A percentile compares a stretch with the other conserved stretches of the same genome.
phyloP scores from a whole-genome alignment of 2,113 vertebrate species.

The Archocentrus centrarchus region DNA sequence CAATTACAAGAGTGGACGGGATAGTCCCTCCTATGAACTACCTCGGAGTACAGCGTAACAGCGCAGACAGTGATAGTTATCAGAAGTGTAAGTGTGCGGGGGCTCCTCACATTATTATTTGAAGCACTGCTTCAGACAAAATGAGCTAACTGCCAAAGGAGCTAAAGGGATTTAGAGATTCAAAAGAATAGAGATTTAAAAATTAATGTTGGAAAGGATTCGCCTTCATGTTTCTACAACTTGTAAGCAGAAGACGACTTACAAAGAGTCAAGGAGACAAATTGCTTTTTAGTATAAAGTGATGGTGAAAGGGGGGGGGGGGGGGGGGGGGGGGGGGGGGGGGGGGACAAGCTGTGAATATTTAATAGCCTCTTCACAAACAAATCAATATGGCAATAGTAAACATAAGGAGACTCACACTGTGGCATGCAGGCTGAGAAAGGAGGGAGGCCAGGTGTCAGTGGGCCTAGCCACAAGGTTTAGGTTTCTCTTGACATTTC shows the following conservation, averaged over 20 bases:
- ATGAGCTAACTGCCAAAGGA: slow-evolving; percentile 72
- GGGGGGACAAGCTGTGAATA: slow-evolving; percentile 79
- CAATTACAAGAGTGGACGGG: slow-evolving; percentile 57
- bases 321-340: slow-evolving; percentile 54
- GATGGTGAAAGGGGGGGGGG: slow-evolving; percentile 61
- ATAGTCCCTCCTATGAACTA: slow-evolving; percentile 64
- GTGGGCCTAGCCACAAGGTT: slow-evolving; percentile 65
- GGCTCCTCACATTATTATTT: slow-evolving; percentile 68
- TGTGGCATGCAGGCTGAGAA: slow-evolving; percentile 50
- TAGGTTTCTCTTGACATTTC: slow-evolving; percentile 81
- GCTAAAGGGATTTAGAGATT: slow-evolving; percentile 76
- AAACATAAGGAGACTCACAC: slow-evolving; percentile 68
- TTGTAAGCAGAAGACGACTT: slow-evolving; percentile 66
- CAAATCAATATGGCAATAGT: slow-evolving; percentile 81
- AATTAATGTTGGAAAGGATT: slow-evolving; percentile 77
- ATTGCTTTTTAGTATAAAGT: slow-evolving; percentile 76
- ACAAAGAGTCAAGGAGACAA: slow-evolving; percentile 69
- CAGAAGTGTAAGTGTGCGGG: slow-evolving; percentile 52
- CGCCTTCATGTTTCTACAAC: slow-evolving; percentile 75
- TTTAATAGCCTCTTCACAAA: slow-evolving; percentile 80
- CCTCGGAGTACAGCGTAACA: slow-evolving; percentile 25
- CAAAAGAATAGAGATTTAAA: slow-evolving; percentile 78
- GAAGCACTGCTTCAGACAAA: slow-evolving; percentile 67
- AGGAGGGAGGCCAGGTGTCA: slow-evolving; percentile 76
- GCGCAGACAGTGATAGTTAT: slow-evolving; percentile 62